Conservation (phyloP, 1,140 invertebrate genomes). For the Lysiphlebus fabarum region DNA sequence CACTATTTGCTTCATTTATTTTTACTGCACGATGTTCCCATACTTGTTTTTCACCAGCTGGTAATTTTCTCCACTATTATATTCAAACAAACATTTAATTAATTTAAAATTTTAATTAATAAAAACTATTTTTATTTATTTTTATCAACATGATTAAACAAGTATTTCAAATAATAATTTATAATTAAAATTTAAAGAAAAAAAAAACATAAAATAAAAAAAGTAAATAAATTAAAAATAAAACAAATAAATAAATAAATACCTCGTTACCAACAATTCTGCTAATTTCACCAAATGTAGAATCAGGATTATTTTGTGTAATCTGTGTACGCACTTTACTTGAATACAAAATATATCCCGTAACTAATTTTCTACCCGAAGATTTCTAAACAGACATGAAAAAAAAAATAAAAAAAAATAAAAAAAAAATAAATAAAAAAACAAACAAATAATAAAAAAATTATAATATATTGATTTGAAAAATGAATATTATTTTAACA, state of each 20-base stretch:
- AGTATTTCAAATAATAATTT: slow-evolving; percentile 23
- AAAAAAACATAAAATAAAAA: slow-evolving; percentile 32
- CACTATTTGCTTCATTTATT: slow-evolving; percentile 74
- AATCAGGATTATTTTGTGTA: slow-evolving; percentile 89
- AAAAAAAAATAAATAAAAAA: not conserved
- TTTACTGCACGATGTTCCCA: slow-evolving; percentile 90
- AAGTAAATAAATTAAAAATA: slow-evolving; percentile 28
- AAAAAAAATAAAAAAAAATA: slow-evolving; percentile 47
- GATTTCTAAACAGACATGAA: slow-evolving; percentile 65
- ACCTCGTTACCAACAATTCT: slow-evolving; percentile 92
- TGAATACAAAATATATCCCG: slow-evolving; percentile 98
- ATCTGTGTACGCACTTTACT: slow-evolving; percentile 89
- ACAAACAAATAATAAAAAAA: slow-evolving; percentile 11
- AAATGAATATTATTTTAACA: not conserved
- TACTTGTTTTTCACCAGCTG: slow-evolving; percentile 80
- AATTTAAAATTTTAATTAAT: slow-evolving; percentile 5
- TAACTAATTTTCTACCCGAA: slow-evolving; percentile 83
- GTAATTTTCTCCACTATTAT: slow-evolving; percentile 84
- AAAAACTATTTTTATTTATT: slow-evolving; percentile 18
- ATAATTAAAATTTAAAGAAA: slow-evolving; percentile 17
- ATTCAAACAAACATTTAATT: not conserved
- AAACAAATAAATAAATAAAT: slow-evolving; percentile 46
- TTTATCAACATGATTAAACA: slow-evolving; percentile 20
- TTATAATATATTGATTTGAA: not conserved
- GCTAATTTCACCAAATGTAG: slow-evolving; percentile 95